These are phyloP conservation scores for Colletes gigas DNA, from an alignment of 1,140 invertebrate genomes.

Conservation along the genomic window DNA sequence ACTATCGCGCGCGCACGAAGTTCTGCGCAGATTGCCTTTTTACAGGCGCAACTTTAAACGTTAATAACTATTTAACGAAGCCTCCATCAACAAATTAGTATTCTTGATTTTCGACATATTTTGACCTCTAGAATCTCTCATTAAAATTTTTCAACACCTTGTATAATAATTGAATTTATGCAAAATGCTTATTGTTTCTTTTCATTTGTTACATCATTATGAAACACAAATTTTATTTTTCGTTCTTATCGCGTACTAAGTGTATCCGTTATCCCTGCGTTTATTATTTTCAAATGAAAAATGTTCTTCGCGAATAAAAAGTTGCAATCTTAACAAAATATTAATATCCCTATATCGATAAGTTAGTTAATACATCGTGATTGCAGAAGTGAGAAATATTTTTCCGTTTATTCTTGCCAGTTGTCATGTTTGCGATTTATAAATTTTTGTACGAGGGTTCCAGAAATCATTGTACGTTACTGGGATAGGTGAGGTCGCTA, in stretches of 20 bases:
- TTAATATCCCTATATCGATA: slow-evolving; percentile 19
- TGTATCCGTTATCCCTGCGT: background rate
- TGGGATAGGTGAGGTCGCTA: slow-evolving; percentile 18
- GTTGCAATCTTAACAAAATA: background rate
- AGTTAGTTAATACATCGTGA: slow-evolving; percentile 44
- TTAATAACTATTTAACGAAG: too few species aligned
- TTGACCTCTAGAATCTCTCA: too few species aligned
- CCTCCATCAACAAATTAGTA: too few species aligned
- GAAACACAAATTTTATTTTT: slow-evolving; percentile 20
- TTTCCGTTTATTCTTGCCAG: background rate
- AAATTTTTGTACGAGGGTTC: background rate
- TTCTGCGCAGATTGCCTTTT: too few species aligned
- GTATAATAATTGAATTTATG: background rate
- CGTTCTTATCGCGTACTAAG: background rate
- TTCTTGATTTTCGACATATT: too few species aligned
- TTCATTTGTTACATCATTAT: slow-evolving; percentile 1
- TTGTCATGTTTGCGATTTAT: too few species aligned
- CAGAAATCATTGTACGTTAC: background rate
- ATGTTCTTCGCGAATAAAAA: slow-evolving; percentile 28
- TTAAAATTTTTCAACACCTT: too few species aligned
- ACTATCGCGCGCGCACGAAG: too few species aligned
- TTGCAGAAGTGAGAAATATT: background rate
- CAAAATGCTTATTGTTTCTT: background rate
- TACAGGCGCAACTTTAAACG: too few species aligned
- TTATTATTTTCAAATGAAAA: slow-evolving; percentile 24